Evolutionary conservation across 1,140 invertebrate genomes (phyloP).

Genomic region (Apis laboriosa): DNA sequence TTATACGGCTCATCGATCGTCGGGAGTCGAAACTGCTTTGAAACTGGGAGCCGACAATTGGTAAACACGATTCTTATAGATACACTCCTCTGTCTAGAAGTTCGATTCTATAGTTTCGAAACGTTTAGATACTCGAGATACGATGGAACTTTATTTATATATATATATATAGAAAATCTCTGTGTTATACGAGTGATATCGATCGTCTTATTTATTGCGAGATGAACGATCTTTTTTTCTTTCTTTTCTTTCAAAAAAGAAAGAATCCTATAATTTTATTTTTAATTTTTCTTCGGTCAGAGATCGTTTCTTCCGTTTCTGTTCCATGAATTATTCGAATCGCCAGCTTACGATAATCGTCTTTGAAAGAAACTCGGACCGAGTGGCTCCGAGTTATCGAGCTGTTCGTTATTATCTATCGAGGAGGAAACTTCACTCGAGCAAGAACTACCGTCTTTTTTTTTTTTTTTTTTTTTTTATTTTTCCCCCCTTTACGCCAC

Average conservation of each 20-base stretch:
- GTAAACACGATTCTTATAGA: neutral
- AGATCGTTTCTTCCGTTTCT: slow-evolving; percentile 36
- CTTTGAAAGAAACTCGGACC: slow-evolving; percentile 38
- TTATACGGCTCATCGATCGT: slow-evolving; percentile 22
- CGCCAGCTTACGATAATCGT: slow-evolving; percentile 49
- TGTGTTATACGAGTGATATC: no score
- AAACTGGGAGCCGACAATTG: neutral
- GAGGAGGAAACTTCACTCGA: slow-evolving; percentile 1
- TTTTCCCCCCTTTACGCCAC: neutral
- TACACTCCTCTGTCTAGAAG: neutral
- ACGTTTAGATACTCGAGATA: neutral
- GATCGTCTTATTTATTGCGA: no score
- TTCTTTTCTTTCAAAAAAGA: neutral
- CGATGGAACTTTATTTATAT: neutral
- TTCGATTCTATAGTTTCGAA: neutral
- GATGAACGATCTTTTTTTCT: no score
- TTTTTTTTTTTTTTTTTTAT: neutral
- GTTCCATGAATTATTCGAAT: slow-evolving; percentile 21
- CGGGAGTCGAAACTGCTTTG: neutral
- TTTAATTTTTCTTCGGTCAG: neutral
- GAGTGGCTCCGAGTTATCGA: neutral
- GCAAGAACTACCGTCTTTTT: neutral
- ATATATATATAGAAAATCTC: no score
- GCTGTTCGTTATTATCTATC: slow-evolving; percentile 26
- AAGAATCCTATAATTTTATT: neutral